Base-by-base conservation (phyloP, 2,113 vertebrate genomes). In the Prionailurus bengalensis region DNA sequence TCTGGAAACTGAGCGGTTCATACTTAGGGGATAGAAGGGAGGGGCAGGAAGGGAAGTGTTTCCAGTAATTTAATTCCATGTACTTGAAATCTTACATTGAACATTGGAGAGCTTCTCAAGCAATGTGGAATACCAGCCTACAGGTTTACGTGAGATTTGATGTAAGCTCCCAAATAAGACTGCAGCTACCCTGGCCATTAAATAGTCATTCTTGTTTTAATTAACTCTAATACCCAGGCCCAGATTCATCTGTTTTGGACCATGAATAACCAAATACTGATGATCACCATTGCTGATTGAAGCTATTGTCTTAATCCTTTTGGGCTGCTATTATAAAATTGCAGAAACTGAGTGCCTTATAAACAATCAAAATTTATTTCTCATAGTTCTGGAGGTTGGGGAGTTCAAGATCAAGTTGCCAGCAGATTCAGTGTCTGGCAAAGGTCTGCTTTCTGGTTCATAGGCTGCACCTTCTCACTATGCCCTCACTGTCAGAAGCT, bases 61-160 rank as follows among this genome's bases (percentile, higher is more conserved):
- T 95, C 65, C 12, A 70, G 68, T 83, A 45, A 74, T 90, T 94
- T 58, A 88, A 95, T 76, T 91, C 33, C n/a, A 80, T 71, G 91
- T 65, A 79, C 53, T 85, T 85, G 48, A 80, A 81, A 96, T 45
- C 95, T 91, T 88, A 45, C 33, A 31, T 23, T 79, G 48, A 85
- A 73, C 71, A 55, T 93, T 85, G 89, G 71, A 89, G 73, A 93
- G 15, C 71, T 91, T 31, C 71, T 90, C n/a, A 79, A 65, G 55
- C n/a, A 92, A 91, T 91, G 4, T 71, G 51, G 51, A 68, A n/a
- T 93, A 51, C 86, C 48, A 93, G 19, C 73, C 82, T 95, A 33
- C n/a, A 55, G 74, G 36, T 89, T 89, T 68, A 58, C 71, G 63
- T 92, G 74, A 76, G 17, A 83, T 68, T 53, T 48, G 89, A 33